Conservation (phyloP, 2,888 invertebrate genomes). For the Caenorhabditis imperialis region DNA sequence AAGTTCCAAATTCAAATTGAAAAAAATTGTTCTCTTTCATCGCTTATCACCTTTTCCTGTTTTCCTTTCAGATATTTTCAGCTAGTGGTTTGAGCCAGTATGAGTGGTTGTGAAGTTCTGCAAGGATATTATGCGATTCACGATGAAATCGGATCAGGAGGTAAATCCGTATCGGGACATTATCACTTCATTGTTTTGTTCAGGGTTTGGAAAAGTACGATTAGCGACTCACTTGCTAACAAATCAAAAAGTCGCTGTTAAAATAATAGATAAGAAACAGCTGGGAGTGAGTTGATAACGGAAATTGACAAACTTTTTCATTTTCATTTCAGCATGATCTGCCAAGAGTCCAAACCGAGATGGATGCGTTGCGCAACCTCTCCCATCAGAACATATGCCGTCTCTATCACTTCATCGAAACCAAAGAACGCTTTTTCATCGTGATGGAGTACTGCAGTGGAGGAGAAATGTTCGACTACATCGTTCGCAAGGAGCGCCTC, state of each 20-base stretch:
- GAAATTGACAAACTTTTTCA: not conserved
- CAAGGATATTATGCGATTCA: constrained; percentile 66
- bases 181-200: not conserved
- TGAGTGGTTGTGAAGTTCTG: constrained; percentile 49
- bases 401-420: constrained; percentile 87
- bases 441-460: constrained; percentile 89
- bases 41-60: constrained; percentile 8
- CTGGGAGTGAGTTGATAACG: constrained; percentile 82
- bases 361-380: constrained; percentile 82
- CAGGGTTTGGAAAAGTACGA: constrained; percentile 81
- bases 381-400: constrained; percentile 84
- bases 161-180: constrained; percentile 75
- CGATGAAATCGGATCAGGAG: constrained; percentile 80
- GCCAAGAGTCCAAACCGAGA: constrained; percentile 84
- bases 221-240: constrained; percentile 86
- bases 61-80: not conserved
- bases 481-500: constrained; percentile 85
- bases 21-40: not conserved
- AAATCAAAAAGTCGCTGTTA: constrained; percentile 87
- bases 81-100: constrained; percentile 4
- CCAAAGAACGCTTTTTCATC: constrained; percentile 85
- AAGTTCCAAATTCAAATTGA: constrained; percentile 23
- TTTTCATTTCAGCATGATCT: constrained; percentile 83
- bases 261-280: constrained; percentile 86
- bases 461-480: constrained; percentile 89